phyloP scores from a whole-genome alignment of 1,140 invertebrate species.

The Ptiloglossa arizonensis region DNA sequence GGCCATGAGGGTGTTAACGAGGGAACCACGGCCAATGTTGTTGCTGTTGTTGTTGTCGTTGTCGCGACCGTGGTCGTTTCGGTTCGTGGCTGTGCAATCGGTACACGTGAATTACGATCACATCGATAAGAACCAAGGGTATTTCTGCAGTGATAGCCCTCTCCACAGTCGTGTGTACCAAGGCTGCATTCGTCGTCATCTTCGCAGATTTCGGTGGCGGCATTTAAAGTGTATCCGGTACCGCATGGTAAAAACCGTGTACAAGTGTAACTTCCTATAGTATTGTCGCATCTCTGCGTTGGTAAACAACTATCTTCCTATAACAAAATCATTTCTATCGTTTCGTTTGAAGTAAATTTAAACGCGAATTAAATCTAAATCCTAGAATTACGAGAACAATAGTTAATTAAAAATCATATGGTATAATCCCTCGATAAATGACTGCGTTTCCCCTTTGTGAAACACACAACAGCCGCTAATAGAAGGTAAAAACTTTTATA shows the following conservation, averaged over 20 bases:
- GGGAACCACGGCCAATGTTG: slow-evolving; percentile 15
- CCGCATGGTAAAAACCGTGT: slow-evolving; percentile 93
- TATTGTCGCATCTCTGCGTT: slow-evolving; percentile 94
- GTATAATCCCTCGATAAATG: too few relatives aligned
- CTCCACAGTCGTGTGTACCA: slow-evolving; percentile 91
- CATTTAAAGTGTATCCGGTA: slow-evolving; percentile 97
- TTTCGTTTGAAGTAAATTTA: too few relatives aligned
- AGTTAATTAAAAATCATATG: too few relatives aligned
- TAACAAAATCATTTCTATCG: slow-evolving; percentile 25
- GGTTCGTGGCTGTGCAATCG: slow-evolving; percentile 13
- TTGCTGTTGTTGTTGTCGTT: slow-evolving; percentile 39
- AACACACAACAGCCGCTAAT: too few relatives aligned
- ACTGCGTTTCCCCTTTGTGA: too few relatives aligned
- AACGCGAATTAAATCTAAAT: too few relatives aligned
- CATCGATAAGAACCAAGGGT: slow-evolving; percentile 91
- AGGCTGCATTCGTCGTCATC: slow-evolving; percentile 96
- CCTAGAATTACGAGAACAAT: too few relatives aligned
- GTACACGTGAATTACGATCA: slow-evolving; percentile 79
- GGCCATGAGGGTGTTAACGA: neutral
- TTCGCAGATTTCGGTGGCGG: slow-evolving; percentile 92
- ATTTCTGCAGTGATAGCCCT: slow-evolving; percentile 92
- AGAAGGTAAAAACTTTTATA: too few relatives aligned
- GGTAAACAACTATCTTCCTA: slow-evolving; percentile 83
- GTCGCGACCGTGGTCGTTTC: slow-evolving; percentile 11
- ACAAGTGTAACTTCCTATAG: slow-evolving; percentile 92